Conservation (phyloP, 2,888 invertebrate genomes). For the Palloptera scutellata region DNA sequence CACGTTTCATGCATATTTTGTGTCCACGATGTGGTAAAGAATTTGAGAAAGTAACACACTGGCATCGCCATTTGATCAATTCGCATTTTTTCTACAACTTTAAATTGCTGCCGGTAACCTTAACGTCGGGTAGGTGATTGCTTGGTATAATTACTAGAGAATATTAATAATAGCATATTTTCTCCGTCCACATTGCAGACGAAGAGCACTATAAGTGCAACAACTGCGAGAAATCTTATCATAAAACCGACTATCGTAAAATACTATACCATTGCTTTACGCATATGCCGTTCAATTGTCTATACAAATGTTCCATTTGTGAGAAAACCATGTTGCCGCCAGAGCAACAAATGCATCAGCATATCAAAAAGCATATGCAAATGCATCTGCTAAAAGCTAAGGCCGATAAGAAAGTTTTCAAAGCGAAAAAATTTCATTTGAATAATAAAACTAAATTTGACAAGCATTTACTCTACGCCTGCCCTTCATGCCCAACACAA, state of each 20-base stretch:
- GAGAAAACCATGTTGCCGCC: constrained; percentile 13
- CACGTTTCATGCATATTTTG: constrained; percentile 17
- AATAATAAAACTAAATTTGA: constrained; percentile 20
- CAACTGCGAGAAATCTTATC: constrained; percentile 7
- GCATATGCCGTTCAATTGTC: constrained; percentile 21
- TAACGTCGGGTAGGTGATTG: constrained; percentile 8
- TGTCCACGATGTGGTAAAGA: constrained; percentile 31
- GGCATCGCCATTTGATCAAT: constrained; percentile 29
- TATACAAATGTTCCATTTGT: constrained; percentile 26
- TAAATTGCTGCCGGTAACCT: constrained; percentile 16
- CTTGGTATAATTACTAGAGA: no score
- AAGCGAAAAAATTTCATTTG: constrained; percentile 9
- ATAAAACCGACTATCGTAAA: constrained; percentile 16
- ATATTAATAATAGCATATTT: background rate
- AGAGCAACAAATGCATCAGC: background rate
- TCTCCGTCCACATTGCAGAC: constrained; percentile 6
- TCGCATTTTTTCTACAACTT: constrained; percentile 26
- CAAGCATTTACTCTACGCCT: constrained; percentile 18
- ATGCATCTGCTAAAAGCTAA: constrained; percentile 26
- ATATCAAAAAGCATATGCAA: constrained; percentile 24
- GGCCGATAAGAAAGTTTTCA: constrained; percentile 20
- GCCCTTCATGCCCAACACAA: constrained; percentile 11
- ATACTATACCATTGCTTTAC: constrained; percentile 24
- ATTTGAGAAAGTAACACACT: constrained; percentile 20
- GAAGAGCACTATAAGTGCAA: constrained; percentile 11